Evolutionary conservation across 1,140 invertebrate species (phyloP).

Genomic region (Leptinotarsa texana): DNA sequence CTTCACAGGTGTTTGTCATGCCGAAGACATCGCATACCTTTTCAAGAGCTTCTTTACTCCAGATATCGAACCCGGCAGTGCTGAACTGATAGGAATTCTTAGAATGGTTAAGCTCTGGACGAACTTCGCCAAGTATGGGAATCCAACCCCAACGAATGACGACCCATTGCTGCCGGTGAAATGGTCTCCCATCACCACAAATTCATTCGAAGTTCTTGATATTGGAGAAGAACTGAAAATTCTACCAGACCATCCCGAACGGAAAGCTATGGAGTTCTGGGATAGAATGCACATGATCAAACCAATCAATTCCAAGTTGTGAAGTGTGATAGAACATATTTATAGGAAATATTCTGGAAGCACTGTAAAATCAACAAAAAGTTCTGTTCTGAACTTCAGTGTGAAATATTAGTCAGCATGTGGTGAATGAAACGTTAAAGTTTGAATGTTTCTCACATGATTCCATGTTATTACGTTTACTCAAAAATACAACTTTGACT

Average conservation of each 20-base stretch:
- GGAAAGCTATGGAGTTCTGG: constrained; percentile 18
- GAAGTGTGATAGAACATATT: not conserved
- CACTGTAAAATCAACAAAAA: too few relatives aligned
- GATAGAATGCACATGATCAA: constrained; percentile 14
- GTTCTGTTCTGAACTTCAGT: too few relatives aligned
- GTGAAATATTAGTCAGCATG: too few relatives aligned
- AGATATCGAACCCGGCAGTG: constrained; percentile 12
- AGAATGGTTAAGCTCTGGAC: constrained; percentile 66
- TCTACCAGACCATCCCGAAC: constrained; percentile 5
- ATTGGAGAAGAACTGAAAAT: constrained; percentile 17
- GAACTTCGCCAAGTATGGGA: constrained; percentile 66
- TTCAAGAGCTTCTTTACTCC: constrained; percentile 53
- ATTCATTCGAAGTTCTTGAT: not conserved
- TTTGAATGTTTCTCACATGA: too few relatives aligned
- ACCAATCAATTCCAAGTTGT: constrained; percentile 11
- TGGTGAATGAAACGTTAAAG: too few relatives aligned
- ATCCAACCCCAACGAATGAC: constrained; percentile 12
- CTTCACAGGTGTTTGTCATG: constrained; percentile 62
- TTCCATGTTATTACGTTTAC: too few relatives aligned
- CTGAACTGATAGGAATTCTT: constrained; percentile 17
- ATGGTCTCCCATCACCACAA: constrained; percentile 1
- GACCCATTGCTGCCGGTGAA: not conserved
- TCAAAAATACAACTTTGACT: too few relatives aligned
- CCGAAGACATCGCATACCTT: constrained; percentile 66
- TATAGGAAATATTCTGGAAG: too few relatives aligned